A percentile compares a stretch with the other conserved stretches of the same genome.
These are phyloP conservation scores for Propithecus coquereli DNA, from an alignment of 2,113 vertebrate genomes.

Conservation along the genomic window DNA sequence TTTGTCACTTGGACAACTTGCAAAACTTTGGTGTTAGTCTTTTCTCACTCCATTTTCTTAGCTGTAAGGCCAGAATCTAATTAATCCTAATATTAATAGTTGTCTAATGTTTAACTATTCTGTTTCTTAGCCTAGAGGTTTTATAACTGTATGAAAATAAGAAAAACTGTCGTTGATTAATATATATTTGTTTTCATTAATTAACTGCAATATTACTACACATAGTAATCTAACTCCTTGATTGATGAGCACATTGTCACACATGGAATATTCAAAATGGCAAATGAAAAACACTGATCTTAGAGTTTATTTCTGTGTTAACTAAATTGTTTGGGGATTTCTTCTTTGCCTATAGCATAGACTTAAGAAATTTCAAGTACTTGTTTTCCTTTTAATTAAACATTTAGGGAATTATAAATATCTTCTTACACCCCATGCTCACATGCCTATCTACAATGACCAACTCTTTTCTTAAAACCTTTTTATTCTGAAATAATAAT, in stretches of 20 bases:
- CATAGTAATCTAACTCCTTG: background rate
- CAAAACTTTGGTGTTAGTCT: background rate
- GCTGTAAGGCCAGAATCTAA: constrained; percentile 14
- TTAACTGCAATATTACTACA: constrained; percentile 11
- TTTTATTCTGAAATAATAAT: background rate
- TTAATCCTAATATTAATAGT: constrained; percentile 56
- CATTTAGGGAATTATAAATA: background rate
- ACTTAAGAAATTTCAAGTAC: background rate
- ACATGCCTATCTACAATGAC: background rate
- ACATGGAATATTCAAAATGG: background rate
- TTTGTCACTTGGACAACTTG: constrained; percentile 49
- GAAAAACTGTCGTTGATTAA: constrained; percentile 44
- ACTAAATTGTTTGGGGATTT: constrained; percentile 56
- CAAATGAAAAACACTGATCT: background rate
- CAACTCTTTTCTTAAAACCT: background rate
- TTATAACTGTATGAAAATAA: constrained; percentile 21
- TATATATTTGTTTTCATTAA: constrained; percentile 56
- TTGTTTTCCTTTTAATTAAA: background rate
- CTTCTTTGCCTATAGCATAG: background rate
- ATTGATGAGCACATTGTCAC: background rate
- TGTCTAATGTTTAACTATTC: constrained; percentile 44
- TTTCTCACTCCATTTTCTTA: constrained; percentile 40
- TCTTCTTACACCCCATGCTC: background rate
- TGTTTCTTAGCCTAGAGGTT: constrained; percentile 39
- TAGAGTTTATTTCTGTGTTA: constrained; percentile 29